phyloP scores from a whole-genome alignment of 2,113 vertebrate genomes.

The Formicarius rufipectus region DNA sequence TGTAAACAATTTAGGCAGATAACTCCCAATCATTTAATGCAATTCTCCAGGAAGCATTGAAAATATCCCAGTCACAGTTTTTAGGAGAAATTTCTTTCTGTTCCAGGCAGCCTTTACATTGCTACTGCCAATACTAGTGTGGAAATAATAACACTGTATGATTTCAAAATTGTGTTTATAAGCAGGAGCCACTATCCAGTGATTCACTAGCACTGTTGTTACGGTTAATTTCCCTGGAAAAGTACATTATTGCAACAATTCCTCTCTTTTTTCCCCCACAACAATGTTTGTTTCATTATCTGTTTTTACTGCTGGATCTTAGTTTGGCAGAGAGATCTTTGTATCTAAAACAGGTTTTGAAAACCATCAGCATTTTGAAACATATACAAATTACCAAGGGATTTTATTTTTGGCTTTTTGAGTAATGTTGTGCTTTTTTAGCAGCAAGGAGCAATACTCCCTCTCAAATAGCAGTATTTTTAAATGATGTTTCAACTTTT shows the following conservation, averaged over 20 bases:
- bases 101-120: not conserved
- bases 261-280: not conserved
- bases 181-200: conserved; percentile 12
- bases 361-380: conserved; percentile 62
- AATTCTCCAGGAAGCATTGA: not conserved
- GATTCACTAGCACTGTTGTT: conserved; percentile 55
- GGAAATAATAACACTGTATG: not conserved
- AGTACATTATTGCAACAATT: conserved; percentile 53
- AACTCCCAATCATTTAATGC: not conserved
- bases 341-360: conserved; percentile 10
- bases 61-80: not conserved
- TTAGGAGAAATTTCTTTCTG: not conserved
- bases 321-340: conserved; percentile 5
- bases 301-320: conserved; percentile 53
- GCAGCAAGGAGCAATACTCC: conserved; percentile 4
- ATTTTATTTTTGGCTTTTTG: conserved; percentile 40
- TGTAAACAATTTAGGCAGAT: not conserved
- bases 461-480: not conserved
- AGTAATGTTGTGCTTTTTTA: not conserved
- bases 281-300: conserved; percentile 39
- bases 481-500: not conserved
- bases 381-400: not conserved
- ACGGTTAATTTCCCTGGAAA: conserved; percentile 54
- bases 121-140: not conserved
- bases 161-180: conserved; percentile 34